These are phyloP conservation scores for Geodia barretti DNA, from an alignment of 37 sponge, comb jelly and placozoan genomes.

Conservation along the genomic window DNA sequence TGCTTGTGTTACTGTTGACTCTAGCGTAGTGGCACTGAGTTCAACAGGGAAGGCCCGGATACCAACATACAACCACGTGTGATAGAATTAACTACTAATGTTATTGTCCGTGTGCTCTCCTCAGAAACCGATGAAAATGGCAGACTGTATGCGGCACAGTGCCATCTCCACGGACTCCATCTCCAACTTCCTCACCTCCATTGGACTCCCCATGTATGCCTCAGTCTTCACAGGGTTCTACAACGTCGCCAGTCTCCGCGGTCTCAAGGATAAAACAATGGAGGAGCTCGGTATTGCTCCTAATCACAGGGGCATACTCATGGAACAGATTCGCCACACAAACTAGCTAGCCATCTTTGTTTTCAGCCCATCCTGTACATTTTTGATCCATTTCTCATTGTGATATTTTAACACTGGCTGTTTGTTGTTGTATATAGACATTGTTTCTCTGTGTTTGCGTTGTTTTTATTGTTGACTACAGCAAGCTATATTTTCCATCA, in stretches of 20 bases:
- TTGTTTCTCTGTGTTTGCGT: too few species aligned
- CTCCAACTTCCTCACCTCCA: background rate
- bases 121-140: background rate
- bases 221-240: background rate
- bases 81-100: too few species aligned
- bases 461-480: too few species aligned
- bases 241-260: background rate
- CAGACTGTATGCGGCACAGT: background rate
- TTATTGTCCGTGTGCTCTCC: too few species aligned
- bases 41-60: too few species aligned
- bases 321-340: background rate
- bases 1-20: conserved; percentile 6
- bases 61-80: too few species aligned
- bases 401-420: background rate
- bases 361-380: too few species aligned
- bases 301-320: background rate
- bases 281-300: background rate
- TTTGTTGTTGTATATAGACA: background rate
- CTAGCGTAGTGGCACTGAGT: background rate
- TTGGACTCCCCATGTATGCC: conserved; percentile 5
- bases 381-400: background rate
- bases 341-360: background rate
- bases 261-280: background rate
- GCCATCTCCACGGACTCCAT: background rate
- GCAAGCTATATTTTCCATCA: too few species aligned